These are phyloP conservation scores for Tetranychus truncatus DNA, from an alignment of 2,888 invertebrate genomes.

Conservation along the genomic window DNA sequence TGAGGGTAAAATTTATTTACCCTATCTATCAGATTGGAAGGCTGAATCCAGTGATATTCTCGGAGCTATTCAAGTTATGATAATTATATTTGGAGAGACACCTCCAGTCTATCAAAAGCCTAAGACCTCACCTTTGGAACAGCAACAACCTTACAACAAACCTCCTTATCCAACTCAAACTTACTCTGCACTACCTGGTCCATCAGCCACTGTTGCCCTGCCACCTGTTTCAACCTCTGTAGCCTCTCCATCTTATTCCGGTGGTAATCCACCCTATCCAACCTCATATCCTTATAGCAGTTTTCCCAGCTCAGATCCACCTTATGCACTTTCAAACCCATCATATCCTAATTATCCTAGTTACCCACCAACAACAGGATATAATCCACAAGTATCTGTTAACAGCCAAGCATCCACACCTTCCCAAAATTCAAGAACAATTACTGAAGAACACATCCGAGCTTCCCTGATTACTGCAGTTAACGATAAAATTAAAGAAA, in stretches of 20 bases:
- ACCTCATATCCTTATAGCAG: not conserved
- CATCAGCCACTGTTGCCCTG: not conserved
- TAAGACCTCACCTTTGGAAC: slow-evolving; percentile 18
- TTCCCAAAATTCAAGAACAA: slow-evolving; percentile 46
- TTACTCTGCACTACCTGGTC: not conserved
- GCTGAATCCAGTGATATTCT: slow-evolving; percentile 45
- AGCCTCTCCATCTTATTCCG: slow-evolving; percentile 16
- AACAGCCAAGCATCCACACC: slow-evolving; percentile 12
- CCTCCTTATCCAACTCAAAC: slow-evolving; percentile 12
- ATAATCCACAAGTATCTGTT: slow-evolving; percentile 9
- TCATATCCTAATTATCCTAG: slow-evolving; percentile 15
- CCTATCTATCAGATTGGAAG: slow-evolving; percentile 85
- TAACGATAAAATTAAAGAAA: slow-evolving; percentile 72
- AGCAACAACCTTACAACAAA: not conserved
- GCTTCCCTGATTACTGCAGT: slow-evolving; percentile 83
- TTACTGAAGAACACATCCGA: slow-evolving; percentile 82
- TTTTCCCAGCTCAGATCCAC: slow-evolving; percentile 18
- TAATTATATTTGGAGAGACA: slow-evolving; percentile 74
- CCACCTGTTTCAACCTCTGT: not conserved
- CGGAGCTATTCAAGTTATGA: slow-evolving; percentile 74
- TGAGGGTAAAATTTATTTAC: slow-evolving; percentile 85
- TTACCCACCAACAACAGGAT: slow-evolving; percentile 12
- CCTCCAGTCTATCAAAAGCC: slow-evolving; percentile 56
- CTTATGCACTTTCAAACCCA: slow-evolving; percentile 18
- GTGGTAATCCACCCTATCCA: slow-evolving; percentile 24